A percentile compares a stretch with the other conserved stretches of the same genome.
Conservation (phyloP, 1,140 invertebrate species). For the Lucilia cuprina region DNA sequence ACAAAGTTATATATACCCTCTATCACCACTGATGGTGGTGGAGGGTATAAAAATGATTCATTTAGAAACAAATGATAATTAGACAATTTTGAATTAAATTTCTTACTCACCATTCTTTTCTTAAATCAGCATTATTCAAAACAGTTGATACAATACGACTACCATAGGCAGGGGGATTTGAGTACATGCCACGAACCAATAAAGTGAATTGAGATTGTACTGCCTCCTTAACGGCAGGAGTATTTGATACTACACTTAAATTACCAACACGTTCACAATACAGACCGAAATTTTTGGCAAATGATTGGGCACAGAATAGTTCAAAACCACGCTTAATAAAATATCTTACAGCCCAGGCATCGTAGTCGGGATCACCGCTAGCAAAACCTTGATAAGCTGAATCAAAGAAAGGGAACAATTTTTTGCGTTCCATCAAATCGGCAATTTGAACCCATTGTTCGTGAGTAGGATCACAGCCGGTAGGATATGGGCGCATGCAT, state of each 20-base stretch:
- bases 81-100: neutral
- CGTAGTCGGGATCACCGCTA: conserved; percentile 89
- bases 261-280: conserved; percentile 97
- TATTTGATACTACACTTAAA: conserved; percentile 79
- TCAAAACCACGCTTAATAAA: conserved; percentile 88
- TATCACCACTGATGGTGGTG: no score
- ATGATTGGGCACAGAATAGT: conserved; percentile 93
- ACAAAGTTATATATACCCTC: no score
- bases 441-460: conserved; percentile 88
- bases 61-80: no score
- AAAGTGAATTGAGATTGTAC: conserved; percentile 89
- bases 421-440: conserved; percentile 73
- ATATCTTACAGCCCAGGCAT: conserved; percentile 89
- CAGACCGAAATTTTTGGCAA: conserved; percentile 98
- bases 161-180: conserved; percentile 89
- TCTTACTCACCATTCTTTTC: conserved; percentile 80
- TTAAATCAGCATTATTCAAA: conserved; percentile 78
- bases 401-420: conserved; percentile 91
- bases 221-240: conserved; percentile 67
- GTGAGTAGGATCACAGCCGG: conserved; percentile 87
- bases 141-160: conserved; percentile 89
- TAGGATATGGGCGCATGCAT: conserved; percentile 98
- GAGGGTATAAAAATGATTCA: no score
- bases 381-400: conserved; percentile 99
- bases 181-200: conserved; percentile 85